Evolutionary conservation across 1,140 invertebrate genomes (phyloP), one percentile per base, ranked within the genome.

Genomic region (Probaryconus sp.): DNA sequence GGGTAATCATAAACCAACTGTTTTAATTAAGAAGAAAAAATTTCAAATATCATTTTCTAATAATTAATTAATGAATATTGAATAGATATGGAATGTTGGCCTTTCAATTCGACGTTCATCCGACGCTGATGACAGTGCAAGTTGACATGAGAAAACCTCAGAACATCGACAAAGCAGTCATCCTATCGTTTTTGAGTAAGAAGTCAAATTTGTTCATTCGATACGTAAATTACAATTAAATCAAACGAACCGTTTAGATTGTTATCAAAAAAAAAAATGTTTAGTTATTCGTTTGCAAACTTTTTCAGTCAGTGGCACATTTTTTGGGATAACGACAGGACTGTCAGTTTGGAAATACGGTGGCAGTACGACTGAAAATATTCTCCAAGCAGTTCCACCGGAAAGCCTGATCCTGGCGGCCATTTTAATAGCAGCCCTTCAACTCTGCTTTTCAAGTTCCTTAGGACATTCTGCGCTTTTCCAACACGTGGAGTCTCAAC

Each of bases 81-180:
- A 31, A 9, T 43, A 86, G 84, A 3, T 87, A 86, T 48, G 83
- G 83, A 1, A 86, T 87, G 83, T 37, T 88, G 14, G 85, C 85
- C 5, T 89, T 89, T 53, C 86, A 93, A 88, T 95, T 94, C 72
- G 94, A 94, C 76, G 91, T 94, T 30, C 94, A 95, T 87, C 93
- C 94, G 2, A 92, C 92, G 67, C 84, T 95, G 42, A 88, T 94
- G 77, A 94, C 93, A 0, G 90, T 95, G 7, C 93, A 94, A 85
- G 92, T 94, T 31, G 93, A 95, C 77, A 94, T 95, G 93, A 89
- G 89, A 71, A 89, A 91, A 30, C 92, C 92, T 61, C 81, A 86
- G 0, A 89, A 91, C 61, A 90, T 94, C 10, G 88, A 90, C 63
- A 86, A 86, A 73, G 93, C 92, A 0, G 89, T 94, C 3, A 51